Evolutionary conservation across 2,797 vertebrate genomes (phyloP), one percentile per base, ranked within the genome.

Genomic region (Anguilla anguilla): DNA sequence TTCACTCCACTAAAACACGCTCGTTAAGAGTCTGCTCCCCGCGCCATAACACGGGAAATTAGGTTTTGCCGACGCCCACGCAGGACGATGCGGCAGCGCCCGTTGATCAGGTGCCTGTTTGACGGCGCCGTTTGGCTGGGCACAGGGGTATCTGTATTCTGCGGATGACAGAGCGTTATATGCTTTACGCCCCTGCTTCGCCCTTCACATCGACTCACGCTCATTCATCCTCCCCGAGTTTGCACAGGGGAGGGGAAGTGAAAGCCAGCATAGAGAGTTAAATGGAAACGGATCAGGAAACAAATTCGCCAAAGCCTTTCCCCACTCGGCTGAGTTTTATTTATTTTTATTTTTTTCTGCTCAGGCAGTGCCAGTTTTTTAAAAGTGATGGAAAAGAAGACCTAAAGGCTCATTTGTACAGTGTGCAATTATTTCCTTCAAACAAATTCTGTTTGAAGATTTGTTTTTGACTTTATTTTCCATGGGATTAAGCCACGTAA

Each of bases 401-500:
- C n/a, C 69, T 79, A 64, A 85, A 87, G 61, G 55, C 83, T 86
- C 25, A 64, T 53, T 88, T 39, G 46, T 46, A 79, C 74, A 79
- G 35, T 17, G 3, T 88, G 84, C 69, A 84, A 67, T 79, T 31
- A 43, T 89, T 89, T 88, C 72, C 43, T 19, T 31, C 35, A 85
- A 61, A 86, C 28, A 64, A 69, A 87, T 85, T 88, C 57, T 83
- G 81, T 72, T 64, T 46, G 49, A n/a, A 81, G 74, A 49, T 39
- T 64, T 83, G 22, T 90, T 90, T 84, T 86, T 15, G 2, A 1
- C 87, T 55, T 28, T 86, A 61, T 84, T 88, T 61, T 82, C 46
- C 51, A 0, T 19, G 17, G 43, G 87, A 84, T 87, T 87, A 89
- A 89, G 86, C 53, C 82, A 53, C 85, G 85, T 88, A 90, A 88